Evolutionary conservation across 2,888 invertebrate species (phyloP), one percentile per base, ranked within the genome.

Genomic region (Pegoplata infirma): DNA sequence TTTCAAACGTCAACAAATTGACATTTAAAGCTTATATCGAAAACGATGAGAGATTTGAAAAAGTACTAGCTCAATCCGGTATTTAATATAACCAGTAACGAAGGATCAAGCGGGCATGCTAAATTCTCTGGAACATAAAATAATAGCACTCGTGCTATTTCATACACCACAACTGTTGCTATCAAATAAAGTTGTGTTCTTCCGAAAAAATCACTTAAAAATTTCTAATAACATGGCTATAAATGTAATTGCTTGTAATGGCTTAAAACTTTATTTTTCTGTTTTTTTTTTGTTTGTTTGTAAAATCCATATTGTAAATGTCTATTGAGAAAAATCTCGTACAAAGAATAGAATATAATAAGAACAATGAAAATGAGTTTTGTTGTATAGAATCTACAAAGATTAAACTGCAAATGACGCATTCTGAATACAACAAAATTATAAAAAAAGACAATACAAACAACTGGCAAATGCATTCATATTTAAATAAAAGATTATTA

Each of bases 241-340:
- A 78, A 74, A 78, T 68, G 64, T 78, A 78, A 78, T 73, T 78
- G 68, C 73, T 58, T 49, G 53, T 58, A 78, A 64, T 64, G 73
- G 61, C 40, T 73, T 58, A 44, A 58, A 66, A 19, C n/a, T n/a
- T 40, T 40, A n/a, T n/a, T 40, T 2, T 40, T 40, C n/a, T n/a
- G n/a, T n/a, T n/a, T n/a, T n/a, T 40, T 25, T 6, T 25, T 25
- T 6, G 25, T 6, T 3, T 25, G 5, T 25, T 25, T 36, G 12
- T 36, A 36, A 12, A 12, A 36, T 12, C 12, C 36, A 36, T 25
- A 25, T 12, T 36, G 6, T 16, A 46, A 46, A 46, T 46, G 46
- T 46, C 16, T 46, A 46, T 46, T 46, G 46, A n/a, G 5, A n/a
- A n/a, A n/a, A n/a, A n/a, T n/a, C n/a, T n/a, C n/a, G n/a, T n/a